Base-by-base conservation (phyloP, 2,888 invertebrate species). In the Pristionchus maxplancki region DNA sequence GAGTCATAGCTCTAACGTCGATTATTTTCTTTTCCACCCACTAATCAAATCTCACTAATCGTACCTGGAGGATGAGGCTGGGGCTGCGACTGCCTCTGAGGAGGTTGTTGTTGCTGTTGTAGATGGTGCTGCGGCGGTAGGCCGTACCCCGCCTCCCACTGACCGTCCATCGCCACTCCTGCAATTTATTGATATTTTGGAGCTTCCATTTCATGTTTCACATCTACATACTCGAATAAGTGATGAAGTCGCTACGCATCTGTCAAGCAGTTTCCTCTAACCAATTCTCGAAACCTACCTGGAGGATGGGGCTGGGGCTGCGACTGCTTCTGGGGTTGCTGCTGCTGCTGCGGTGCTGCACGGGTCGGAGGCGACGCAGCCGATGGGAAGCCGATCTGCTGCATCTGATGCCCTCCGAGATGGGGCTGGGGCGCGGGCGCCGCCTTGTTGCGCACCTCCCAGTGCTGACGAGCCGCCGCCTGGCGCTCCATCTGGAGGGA, bases 401-500 rank as follows among this genome's bases (percentile, higher is more conserved):
- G n/a, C n/a, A n/a, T n/a, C n/a, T 1, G 50, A 28, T 17, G 58
- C 37, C 11, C 37, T 15, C 24, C 62, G 58, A 85, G 85, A 85
- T 85, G 85, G 17, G 85, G 85, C 17, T 85, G 85, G 0, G 58
- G 40, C 11, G n/a, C 8, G 34, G 85, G 64, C 17, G 44, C 44
- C n/a, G 85, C 85, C 64, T n/a, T 44, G 40, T 64, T 85, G 58
- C 31, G 28, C 64, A 85, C 85, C 6, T 28, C 40, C 85, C 85
- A 85, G 8, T 85, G 62, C 85, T 85, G 40, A n/a, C 64, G 85
- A 20, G 40, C 48, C n/a, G 17, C 20, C 64, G 24, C 62, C 64
- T 44, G 62, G 9, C 62, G 64, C 85, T 64, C 64, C 64, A 31
- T n/a, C 85, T 85, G 53, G 44, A 44, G n/a, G n/a, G 24, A 58